A percentile compares a stretch with the other conserved stretches of the same genome.
These are phyloP conservation scores for Fragum sueziense DNA, from an alignment of 2,888 invertebrate genomes.

Conservation along the genomic window DNA sequence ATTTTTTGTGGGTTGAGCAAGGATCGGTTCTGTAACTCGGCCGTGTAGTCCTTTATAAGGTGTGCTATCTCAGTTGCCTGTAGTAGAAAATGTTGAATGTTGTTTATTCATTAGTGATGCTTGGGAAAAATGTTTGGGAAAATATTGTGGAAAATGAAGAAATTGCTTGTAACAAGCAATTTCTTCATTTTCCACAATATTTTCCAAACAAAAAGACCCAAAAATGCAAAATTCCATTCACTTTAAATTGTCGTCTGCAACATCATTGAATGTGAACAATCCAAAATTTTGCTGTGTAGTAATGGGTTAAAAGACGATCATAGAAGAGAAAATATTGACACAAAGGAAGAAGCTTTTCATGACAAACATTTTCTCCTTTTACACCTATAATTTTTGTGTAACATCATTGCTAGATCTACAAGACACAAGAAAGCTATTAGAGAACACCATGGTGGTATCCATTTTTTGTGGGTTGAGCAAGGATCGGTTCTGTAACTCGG, in stretches of 20 bases:
- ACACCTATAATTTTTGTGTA: background rate
- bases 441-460: slow-evolving; percentile 50
- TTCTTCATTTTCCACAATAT: too few species aligned
- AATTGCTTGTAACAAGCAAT: too few species aligned
- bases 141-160: too few species aligned
- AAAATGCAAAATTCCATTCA: too few species aligned
- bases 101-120: background rate
- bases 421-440: too few species aligned
- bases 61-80: slow-evolving; percentile 97
- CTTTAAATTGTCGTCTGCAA: too few species aligned
- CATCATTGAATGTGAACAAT: too few species aligned
- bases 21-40: slow-evolving; percentile 70
- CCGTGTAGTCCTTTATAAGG: slow-evolving; percentile 91
- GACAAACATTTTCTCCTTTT: background rate
- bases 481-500: slow-evolving; percentile 70
- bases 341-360: background rate
- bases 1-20: slow-evolving; percentile 60
- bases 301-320: too few species aligned
- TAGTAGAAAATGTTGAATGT: slow-evolving; percentile 53
- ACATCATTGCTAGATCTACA: too few species aligned
- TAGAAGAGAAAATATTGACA: background rate
- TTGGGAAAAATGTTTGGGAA: too few species aligned
- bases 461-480: slow-evolving; percentile 60
- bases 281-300: too few species aligned
- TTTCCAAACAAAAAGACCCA: too few species aligned